Conservation (phyloP, 2,888 invertebrate genomes). For the Eudemis profundana region DNA sequence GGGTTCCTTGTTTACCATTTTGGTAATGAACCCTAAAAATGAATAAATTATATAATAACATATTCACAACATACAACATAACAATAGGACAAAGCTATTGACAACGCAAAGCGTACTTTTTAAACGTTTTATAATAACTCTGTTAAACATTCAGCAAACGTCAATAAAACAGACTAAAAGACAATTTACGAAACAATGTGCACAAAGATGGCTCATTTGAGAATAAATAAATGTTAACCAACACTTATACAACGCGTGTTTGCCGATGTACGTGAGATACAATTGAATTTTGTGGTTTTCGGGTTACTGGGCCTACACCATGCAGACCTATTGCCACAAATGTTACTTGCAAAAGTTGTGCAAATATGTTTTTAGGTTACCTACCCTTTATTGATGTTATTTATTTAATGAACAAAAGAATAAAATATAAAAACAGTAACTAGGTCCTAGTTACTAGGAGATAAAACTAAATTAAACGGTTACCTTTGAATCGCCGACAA, state of each 20-base stretch:
- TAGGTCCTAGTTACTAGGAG: no score
- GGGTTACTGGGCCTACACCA: constrained; percentile 27
- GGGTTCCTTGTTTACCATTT: no score
- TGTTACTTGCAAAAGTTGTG: no score
- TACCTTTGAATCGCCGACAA: no score
- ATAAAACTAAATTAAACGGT: no score
- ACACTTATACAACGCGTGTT: constrained; percentile 32
- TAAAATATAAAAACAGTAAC: no score
- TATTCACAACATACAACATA: background rate
- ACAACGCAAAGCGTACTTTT: constrained; percentile 3
- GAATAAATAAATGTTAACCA: constrained; percentile 33
- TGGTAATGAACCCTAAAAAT: background rate
- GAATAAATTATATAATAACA: background rate
- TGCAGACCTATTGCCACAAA: no score
- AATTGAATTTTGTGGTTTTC: background rate
- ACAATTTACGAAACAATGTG: constrained; percentile 29
- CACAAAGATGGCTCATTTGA: constrained; percentile 12
- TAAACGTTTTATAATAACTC: constrained; percentile 1
- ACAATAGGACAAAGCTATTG: constrained; percentile 5
- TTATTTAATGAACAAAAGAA: no score
- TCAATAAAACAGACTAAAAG: constrained; percentile 23
- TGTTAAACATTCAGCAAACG: background rate
- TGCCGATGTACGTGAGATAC: constrained; percentile 34
- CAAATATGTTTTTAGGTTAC: no score
- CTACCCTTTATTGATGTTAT: no score